A percentile compares a stretch with the other conserved stretches of the same genome.
Conservation (phyloP, 2,888 invertebrate species). For the Yponomeuta sedellus region DNA sequence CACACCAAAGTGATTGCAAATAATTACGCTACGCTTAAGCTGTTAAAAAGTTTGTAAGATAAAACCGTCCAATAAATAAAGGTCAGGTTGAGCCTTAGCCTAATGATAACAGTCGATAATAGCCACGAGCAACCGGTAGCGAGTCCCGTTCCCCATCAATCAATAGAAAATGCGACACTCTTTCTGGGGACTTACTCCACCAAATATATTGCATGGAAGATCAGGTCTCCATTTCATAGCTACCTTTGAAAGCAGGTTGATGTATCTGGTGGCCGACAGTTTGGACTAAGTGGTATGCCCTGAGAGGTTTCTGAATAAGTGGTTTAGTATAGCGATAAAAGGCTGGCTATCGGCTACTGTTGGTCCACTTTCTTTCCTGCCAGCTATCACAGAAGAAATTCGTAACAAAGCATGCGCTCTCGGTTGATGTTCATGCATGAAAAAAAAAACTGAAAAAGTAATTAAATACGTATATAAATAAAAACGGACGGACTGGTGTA, state of each 20-base stretch:
- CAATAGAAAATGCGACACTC: neutral
- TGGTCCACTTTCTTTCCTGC: constrained; percentile 41
- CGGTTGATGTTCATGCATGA: no score
- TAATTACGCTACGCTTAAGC: no score
- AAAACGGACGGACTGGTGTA: no score
- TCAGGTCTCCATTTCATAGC: neutral
- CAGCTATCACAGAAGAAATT: neutral
- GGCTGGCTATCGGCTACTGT: constrained; percentile 37
- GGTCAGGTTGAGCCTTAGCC: neutral
- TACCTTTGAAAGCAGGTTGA: neutral
- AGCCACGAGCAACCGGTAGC: neutral
- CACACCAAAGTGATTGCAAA: no score
- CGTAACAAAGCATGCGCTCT: no score
- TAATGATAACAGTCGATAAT: neutral
- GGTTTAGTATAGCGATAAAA: constrained; percentile 34
- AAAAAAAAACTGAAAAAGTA: no score
- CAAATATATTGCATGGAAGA: neutral
- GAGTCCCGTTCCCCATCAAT: constrained; percentile 9
- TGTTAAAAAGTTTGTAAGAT: no score
- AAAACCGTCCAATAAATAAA: neutral
- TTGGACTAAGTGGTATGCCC: constrained; percentile 18
- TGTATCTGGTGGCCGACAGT: neutral
- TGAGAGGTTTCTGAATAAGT: neutral
- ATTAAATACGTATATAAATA: no score
- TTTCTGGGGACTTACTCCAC: neutral